Evolutionary conservation across 2,888 invertebrate genomes (phyloP).

Genomic region (Cataglyphis rosenhaueri): DNA sequence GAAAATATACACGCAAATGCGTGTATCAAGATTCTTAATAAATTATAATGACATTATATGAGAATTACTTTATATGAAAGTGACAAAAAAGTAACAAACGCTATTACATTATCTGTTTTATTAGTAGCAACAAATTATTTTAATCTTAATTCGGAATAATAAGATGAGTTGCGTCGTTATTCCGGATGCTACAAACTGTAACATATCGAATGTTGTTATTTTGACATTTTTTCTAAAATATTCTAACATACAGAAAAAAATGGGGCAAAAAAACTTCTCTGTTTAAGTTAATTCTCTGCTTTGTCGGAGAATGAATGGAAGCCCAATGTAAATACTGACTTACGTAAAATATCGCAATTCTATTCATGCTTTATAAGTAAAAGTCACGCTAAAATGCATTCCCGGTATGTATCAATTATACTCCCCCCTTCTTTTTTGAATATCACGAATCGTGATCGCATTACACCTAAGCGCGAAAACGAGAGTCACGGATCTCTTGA

Average conservation of each 20-base stretch:
- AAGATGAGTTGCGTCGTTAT: neutral
- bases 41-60: neutral
- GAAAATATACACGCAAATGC: neutral
- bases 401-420: constrained; percentile 30
- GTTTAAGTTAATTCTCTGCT: neutral
- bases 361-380: neutral
- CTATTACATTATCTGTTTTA: neutral
- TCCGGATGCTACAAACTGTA: neutral
- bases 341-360: constrained; percentile 18
- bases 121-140: neutral
- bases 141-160: neutral
- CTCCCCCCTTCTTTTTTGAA: neutral
- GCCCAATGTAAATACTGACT: neutral
- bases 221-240: neutral
- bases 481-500: constrained; percentile 29
- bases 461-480: constrained; percentile 8
- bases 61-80: neutral
- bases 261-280: neutral
- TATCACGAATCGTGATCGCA: constrained; percentile 29
- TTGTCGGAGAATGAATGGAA: neutral
- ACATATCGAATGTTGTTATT: neutral
- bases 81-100: neutral
- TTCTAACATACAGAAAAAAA: neutral
- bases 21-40: neutral
- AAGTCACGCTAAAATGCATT: constrained; percentile 48